phyloP scores from a whole-genome alignment of 2,113 vertebrate species.

The Austrofundulus limnaeus region DNA sequence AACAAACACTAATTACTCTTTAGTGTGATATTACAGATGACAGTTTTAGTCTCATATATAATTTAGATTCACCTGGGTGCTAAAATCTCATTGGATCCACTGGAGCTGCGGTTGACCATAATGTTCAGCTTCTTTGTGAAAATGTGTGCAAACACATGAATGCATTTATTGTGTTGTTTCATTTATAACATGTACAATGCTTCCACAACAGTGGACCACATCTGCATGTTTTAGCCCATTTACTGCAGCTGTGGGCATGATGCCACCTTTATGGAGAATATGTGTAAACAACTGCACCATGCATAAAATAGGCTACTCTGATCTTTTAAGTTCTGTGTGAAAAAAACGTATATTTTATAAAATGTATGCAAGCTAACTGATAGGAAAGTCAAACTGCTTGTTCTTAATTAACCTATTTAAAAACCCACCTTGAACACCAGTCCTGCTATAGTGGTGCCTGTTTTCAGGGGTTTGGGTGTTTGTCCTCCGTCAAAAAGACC shows the following conservation, averaged over 20 bases:
- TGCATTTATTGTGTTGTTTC: neutral
- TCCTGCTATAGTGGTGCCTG: conserved; percentile 80
- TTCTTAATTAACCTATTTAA: neutral
- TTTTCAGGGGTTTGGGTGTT: conserved; percentile 70
- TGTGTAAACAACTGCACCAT: neutral
- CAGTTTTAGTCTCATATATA: too few species aligned
- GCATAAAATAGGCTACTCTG: too few species aligned
- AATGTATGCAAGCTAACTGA: neutral
- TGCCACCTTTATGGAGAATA: neutral
- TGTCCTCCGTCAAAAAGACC: conserved; percentile 42
- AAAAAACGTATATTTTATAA: too few species aligned
- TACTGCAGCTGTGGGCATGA: neutral
- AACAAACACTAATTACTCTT: neutral
- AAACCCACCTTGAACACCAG: conserved; percentile 72
- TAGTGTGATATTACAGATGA: neutral
- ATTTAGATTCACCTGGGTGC: neutral
- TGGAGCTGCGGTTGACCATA: neutral
- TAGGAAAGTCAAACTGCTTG: neutral
- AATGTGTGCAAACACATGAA: neutral
- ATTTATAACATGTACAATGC: neutral
- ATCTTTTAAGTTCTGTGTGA: too few species aligned
- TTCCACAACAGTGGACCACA: neutral
- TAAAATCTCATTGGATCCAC: neutral
- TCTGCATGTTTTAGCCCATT: neutral
- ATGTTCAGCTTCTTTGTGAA: neutral